Base-by-base conservation (phyloP, 1,140 invertebrate genomes). In the Drosophila guanche region DNA sequence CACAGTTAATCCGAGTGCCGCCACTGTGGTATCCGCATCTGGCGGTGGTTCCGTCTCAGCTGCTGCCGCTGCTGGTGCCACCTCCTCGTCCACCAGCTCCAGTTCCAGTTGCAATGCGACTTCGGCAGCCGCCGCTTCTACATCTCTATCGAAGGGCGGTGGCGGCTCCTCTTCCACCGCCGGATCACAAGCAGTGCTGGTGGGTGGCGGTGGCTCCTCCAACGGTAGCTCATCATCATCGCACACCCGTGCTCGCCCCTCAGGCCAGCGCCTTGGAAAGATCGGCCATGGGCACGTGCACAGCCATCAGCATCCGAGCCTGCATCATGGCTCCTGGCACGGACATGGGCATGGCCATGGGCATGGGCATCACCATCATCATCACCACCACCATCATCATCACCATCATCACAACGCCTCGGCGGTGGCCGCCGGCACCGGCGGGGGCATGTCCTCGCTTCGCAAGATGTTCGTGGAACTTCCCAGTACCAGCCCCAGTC, bases 1-100 rank as follows among this genome's bases (percentile, higher is more conserved):
- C 46, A 98, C 97, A 10, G 95, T 97, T 3, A 93, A 93, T 81
- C 92, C 93, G 16, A 55, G 27, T 48, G 71, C 71, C 29, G 54
- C 56, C 16, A 20, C 73, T 0, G 62, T 60, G 20, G 41, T 70
- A 10, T 29, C 56, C 0, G 45, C 62, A 25, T n/a, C 50, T 7
- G 66, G n/a, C 3, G 54, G 47, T 12, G 33, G 69, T 37, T 55
- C 60, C 14, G 47, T 27, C 27, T 43, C 63, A 40, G 45, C 60
- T 46, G 43, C 65, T 29, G 22, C 42, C 6, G 20, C 56, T 2
- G 42, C 42, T 16, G 42, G 40, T 2, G 5, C 16, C 12, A 48
- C 8, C 16, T 22, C 41, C 40, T 23, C 47, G 5, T 47, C 57
- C 8, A 5, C 25, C 20, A 29, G 48, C 14, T 8, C 40, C 4